phyloP scores from a whole-genome alignment of 2,113 vertebrate genomes.

The Pseudonaja textilis region DNA sequence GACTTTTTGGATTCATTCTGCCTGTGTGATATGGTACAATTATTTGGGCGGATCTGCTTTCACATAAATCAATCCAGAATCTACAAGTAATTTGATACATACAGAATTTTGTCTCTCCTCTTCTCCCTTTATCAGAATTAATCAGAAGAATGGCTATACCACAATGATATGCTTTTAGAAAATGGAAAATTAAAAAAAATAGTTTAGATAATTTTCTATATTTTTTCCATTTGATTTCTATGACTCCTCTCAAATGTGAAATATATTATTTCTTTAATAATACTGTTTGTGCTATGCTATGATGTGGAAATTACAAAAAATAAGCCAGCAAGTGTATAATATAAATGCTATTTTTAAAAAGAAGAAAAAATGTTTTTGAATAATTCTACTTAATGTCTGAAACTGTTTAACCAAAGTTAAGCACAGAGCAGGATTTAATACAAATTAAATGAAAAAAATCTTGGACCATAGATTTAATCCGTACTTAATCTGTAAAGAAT shows the following conservation, averaged over 20 bases:
- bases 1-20: background rate
- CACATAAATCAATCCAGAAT: background rate
- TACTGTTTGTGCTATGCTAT: background rate
- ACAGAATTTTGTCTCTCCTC: background rate
- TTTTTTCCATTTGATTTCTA: background rate
- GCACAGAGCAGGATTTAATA: conserved; percentile 28
- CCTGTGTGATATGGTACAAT: background rate
- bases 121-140: background rate
- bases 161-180: background rate
- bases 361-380: background rate
- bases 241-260: background rate
- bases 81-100: background rate
- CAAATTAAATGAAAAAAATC: conserved; percentile 18
- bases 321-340: background rate
- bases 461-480: conserved; percentile 4
- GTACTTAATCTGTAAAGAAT: conserved; percentile 30
- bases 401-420: conserved; percentile 32
- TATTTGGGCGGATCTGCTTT: background rate
- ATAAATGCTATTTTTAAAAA: background rate
- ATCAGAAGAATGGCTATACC: background rate
- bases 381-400: background rate
- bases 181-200: background rate
- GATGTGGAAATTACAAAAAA: background rate
- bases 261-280: background rate
- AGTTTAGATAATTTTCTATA: background rate